Percentiles rank a stretch among this genome's conserved stretches.
Evolutionary conservation across 1,140 invertebrate genomes (phyloP).

Genomic region (Littorina saxatilis): DNA sequence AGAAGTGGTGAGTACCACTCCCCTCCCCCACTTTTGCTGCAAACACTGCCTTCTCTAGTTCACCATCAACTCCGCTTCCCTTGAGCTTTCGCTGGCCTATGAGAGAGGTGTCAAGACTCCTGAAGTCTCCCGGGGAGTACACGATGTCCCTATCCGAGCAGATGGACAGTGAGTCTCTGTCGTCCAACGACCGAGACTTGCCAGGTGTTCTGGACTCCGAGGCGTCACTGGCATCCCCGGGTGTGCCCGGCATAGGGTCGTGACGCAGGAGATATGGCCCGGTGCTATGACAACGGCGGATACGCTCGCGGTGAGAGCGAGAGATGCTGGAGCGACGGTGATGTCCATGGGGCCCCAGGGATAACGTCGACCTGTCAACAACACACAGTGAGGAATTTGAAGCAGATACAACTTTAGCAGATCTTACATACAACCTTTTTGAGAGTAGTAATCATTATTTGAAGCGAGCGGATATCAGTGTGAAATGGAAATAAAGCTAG

Average conservation of each 20-base stretch:
- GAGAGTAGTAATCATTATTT: no score
- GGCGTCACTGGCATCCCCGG: neutral
- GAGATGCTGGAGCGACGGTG: neutral
- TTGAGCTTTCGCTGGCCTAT: neutral
- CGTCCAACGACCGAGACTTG: slow-evolving; percentile 27
- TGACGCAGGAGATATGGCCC: neutral
- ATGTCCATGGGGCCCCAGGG: neutral
- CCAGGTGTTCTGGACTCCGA: neutral
- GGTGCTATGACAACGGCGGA: slow-evolving; percentile 14
- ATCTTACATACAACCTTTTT: no score
- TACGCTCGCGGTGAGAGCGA: neutral
- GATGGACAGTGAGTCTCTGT: slow-evolving; percentile 4
- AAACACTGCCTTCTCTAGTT: neutral
- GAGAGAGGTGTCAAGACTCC: neutral
- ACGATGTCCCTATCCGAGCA: neutral
- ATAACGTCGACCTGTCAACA: neutral
- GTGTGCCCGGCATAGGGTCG: neutral
- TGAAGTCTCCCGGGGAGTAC: neutral
- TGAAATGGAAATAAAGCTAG: no score
- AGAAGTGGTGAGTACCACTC: slow-evolving; percentile 3
- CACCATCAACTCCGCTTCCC: no score
- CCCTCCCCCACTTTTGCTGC: neutral
- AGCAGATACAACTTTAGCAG: no score
- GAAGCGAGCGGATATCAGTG: no score
- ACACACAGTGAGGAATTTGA: no score